phyloP scores from a whole-genome alignment of 2,113 vertebrate genomes.

The Heterotilapia buettikoferi region DNA sequence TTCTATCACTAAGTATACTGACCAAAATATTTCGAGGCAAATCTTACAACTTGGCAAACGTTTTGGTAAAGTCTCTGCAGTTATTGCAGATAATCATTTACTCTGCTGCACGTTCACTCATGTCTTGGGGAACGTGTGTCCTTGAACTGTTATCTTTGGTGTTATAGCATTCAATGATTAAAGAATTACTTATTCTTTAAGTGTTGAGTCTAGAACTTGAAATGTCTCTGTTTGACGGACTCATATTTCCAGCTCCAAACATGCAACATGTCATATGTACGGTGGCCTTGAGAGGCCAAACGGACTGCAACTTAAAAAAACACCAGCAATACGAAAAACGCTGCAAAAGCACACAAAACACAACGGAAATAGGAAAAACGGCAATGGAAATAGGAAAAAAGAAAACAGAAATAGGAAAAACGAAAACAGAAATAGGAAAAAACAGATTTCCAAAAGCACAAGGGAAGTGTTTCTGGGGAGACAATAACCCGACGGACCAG shows the following conservation, averaged over 20 bases:
- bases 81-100: neutral
- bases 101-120: neutral
- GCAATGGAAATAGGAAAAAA: neutral
- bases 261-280: neutral
- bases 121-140: neutral
- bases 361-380: accelerated
- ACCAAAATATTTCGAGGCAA: neutral
- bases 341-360: neutral
- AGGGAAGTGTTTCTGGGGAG: neutral
- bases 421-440: neutral
- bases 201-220: neutral
- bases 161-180: neutral
- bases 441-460: neutral
- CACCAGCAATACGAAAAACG: neutral
- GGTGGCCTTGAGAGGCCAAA: neutral
- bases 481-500: neutral
- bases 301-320: neutral
- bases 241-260: neutral
- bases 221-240: neutral
- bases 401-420: neutral
- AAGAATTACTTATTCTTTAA: neutral
- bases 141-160: neutral
- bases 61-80: neutral
- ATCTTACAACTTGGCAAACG: neutral
- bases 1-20: neutral